Conservation (phyloP, 2,113 vertebrate genomes). For the Corythoichthys haematopterus region DNA sequence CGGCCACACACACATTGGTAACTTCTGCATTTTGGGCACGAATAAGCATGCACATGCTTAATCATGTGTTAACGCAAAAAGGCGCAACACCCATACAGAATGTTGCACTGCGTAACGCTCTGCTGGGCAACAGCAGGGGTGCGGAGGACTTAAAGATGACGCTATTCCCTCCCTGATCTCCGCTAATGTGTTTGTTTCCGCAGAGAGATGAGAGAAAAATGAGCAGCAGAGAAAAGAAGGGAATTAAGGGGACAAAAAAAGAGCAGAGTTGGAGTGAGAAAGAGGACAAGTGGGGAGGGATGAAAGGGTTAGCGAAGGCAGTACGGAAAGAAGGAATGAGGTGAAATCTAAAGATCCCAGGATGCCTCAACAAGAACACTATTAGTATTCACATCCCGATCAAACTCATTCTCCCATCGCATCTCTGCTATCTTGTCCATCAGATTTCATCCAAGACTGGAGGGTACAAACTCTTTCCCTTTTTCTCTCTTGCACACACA, state of each 20-base stretch:
- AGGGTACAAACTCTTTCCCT: slow-evolving; percentile 22
- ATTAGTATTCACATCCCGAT: slow-evolving; percentile 61
- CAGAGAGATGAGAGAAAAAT: slow-evolving; percentile 23
- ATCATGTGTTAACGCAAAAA: slow-evolving; percentile 35
- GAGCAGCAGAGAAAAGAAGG: neutral
- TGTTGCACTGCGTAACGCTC: neutral
- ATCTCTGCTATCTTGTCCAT: slow-evolving; percentile 50
- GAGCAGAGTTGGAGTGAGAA: neutral
- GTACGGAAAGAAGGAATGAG: neutral
- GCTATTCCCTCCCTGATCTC: slow-evolving; percentile 27
- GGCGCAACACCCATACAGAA: slow-evolving; percentile 7
- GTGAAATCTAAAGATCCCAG: slow-evolving; percentile 32
- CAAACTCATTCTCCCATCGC: slow-evolving; percentile 37
- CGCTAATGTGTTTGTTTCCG: slow-evolving; percentile 46
- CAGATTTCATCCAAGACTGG: slow-evolving; percentile 43
- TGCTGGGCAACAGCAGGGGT: slow-evolving; percentile 19
- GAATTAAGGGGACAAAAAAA: slow-evolving; percentile 12
- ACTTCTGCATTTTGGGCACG: slow-evolving; percentile 23
- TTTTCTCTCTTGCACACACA: slow-evolving; percentile 9
- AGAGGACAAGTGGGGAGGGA: neutral
- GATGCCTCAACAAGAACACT: slow-evolving; percentile 43
- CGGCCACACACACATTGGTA: slow-evolving; percentile 21
- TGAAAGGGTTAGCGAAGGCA: slow-evolving; percentile 1
- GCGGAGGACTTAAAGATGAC: slow-evolving; percentile 26
- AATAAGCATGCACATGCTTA: slow-evolving; percentile 31